A percentile compares a stretch with the other conserved stretches of the same genome.
phyloP scores from a whole-genome alignment of 2,113 vertebrate species.

The Rallus limicola region DNA sequence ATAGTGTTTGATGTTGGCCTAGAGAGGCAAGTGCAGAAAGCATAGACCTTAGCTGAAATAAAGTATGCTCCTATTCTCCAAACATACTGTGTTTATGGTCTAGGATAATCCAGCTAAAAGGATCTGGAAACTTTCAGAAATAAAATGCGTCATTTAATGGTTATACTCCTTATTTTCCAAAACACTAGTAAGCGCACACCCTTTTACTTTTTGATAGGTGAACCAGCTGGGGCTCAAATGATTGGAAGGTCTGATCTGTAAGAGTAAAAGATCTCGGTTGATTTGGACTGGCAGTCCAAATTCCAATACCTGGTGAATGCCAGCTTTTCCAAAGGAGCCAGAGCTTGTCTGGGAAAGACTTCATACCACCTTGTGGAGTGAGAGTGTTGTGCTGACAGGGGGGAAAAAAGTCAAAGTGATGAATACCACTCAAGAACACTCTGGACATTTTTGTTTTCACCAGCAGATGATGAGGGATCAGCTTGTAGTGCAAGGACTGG shows the following conservation, averaged over 20 bases:
- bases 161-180: background rate
- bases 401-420: background rate
- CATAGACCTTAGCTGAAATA: background rate
- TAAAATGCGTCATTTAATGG: background rate
- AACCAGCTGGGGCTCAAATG: background rate
- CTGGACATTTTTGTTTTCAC: conserved; percentile 12
- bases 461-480: conserved; percentile 1
- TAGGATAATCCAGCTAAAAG: background rate
- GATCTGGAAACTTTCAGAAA: conserved; percentile 11
- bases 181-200: background rate
- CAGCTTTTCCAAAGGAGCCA: background rate
- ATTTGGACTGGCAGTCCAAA: background rate
- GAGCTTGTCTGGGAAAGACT: background rate
- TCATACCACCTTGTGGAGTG: background rate
- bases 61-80: background rate
- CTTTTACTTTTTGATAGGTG: background rate
- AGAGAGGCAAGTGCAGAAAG: background rate
- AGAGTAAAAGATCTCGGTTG: background rate
- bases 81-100: background rate
- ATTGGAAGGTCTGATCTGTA: background rate
- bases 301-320: background rate
- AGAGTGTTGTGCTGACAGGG: background rate
- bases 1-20: background rate
- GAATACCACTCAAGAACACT: background rate
- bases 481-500: background rate